A percentile compares a stretch with the other conserved stretches of the same genome.
These are phyloP conservation scores for Lordiphosa collinella DNA, from an alignment of 1,140 invertebrate species.

Conservation along the genomic window DNA sequence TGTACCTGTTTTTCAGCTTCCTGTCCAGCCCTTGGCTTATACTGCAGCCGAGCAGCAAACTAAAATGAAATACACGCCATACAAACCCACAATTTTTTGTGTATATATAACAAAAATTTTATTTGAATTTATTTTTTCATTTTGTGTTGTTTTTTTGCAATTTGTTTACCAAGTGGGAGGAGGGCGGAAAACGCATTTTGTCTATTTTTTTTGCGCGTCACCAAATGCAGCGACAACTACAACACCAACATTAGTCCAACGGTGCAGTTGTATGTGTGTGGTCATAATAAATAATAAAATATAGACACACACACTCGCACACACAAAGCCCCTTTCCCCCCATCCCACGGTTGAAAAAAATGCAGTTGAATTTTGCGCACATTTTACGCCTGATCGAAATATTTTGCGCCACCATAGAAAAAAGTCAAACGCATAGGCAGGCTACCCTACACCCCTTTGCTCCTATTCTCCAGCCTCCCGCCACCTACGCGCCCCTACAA, in stretches of 20 bases:
- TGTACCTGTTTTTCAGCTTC: neutral
- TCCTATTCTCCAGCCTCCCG: neutral
- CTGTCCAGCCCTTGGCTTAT: constrained; percentile 32
- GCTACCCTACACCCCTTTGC: constrained; percentile 4
- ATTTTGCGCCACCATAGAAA: constrained; percentile 65
- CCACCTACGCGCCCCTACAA: constrained; percentile 31
- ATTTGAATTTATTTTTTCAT: constrained; percentile 68
- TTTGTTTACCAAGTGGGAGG: neutral
- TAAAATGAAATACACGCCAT: constrained; percentile 41
- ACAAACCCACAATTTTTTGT: constrained; percentile 25
- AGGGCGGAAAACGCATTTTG: constrained; percentile 46
- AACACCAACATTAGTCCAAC: constrained; percentile 36
- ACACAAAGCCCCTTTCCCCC: neutral
- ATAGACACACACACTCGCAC: constrained; percentile 47
- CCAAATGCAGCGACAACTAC: constrained; percentile 56
- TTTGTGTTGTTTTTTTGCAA: constrained; percentile 37
- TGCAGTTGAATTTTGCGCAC: constrained; percentile 73
- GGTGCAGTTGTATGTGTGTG: constrained; percentile 37
- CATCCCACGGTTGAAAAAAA: constrained; percentile 23
- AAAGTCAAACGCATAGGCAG: constrained; percentile 42
- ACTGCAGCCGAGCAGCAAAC: constrained; percentile 43
- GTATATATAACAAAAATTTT: constrained; percentile 68
- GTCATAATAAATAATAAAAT: constrained; percentile 75
- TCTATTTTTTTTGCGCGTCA: constrained; percentile 59
- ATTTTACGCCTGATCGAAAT: constrained; percentile 77